A percentile compares a stretch with the other conserved stretches of the same genome.
These are phyloP conservation scores for Megalopta genalis DNA, from an alignment of 1,140 invertebrate genomes.

Conservation along the genomic window DNA sequence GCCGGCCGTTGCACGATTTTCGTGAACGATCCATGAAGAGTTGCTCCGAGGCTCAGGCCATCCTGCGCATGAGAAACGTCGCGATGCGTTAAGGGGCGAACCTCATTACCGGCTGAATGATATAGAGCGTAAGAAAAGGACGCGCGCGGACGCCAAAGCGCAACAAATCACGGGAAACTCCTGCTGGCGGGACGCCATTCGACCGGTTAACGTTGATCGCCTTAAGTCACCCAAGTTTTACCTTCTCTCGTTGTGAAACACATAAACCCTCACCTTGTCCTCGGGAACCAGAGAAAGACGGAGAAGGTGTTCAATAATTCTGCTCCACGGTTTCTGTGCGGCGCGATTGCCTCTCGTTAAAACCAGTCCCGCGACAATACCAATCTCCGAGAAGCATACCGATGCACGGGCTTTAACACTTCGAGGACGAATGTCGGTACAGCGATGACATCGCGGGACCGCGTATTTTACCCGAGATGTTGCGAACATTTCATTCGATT, in stretches of 20 bases:
- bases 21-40: slow-evolving; percentile 62
- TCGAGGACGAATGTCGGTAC: too few relatives aligned
- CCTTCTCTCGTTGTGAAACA: slow-evolving; percentile 34
- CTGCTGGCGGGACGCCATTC: slow-evolving; percentile 19
- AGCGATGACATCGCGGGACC: too few relatives aligned
- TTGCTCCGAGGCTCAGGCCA: slow-evolving; percentile 60
- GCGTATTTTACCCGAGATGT: too few relatives aligned
- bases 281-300: not conserved
- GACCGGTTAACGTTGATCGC: slow-evolving; percentile 51
- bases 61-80: slow-evolving; percentile 37
- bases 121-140: slow-evolving; percentile 43
- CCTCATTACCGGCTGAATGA: slow-evolving; percentile 47
- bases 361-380: too few relatives aligned
- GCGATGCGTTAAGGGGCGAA: slow-evolving; percentile 21
- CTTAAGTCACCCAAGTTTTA: slow-evolving; percentile 45
- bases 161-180: slow-evolving; percentile 47
- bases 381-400: not conserved
- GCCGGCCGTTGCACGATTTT: slow-evolving; percentile 53
- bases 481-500: too few relatives aligned
- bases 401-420: not conserved
- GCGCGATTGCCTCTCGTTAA: not conserved
- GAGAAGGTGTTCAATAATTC: slow-evolving; percentile 17
- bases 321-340: not conserved
- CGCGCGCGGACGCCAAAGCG: not conserved
- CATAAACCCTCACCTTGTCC: slow-evolving; percentile 7